These are phyloP conservation scores for Cinara cedri DNA, from an alignment of 2,888 invertebrate genomes.

Conservation along the genomic window DNA sequence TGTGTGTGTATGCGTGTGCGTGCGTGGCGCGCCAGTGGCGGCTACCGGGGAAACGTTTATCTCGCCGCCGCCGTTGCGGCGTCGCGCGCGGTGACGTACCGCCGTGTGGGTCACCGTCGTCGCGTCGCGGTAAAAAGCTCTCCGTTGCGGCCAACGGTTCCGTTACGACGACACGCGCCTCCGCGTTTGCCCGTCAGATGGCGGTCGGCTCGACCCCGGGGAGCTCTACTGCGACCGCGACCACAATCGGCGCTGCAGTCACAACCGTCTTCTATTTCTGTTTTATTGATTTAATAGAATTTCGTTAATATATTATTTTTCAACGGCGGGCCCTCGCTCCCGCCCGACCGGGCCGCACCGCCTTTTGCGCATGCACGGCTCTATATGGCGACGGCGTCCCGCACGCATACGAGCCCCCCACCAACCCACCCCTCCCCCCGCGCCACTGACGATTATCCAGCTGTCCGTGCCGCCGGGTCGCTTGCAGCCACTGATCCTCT, in stretches of 20 bases:
- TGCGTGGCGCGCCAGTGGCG: neutral
- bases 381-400: neutral
- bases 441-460: too few species aligned
- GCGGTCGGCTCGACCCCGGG: neutral
- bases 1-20: too few species aligned
- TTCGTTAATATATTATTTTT: constrained; percentile 55
- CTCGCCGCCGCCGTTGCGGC: neutral
- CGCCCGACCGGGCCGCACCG: neutral
- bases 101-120: neutral
- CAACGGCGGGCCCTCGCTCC: constrained; percentile 15
- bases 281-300: constrained; percentile 55
- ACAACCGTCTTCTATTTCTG: constrained; percentile 49
- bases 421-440: neutral
- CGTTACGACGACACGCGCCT: neutral
- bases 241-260: neutral
- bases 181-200: neutral
- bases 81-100: neutral
- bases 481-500: neutral
- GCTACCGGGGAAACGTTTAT: constrained; percentile 5
- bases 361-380: neutral
- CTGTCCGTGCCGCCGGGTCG: neutral
- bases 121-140: neutral
- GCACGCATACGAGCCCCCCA: neutral
- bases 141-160: neutral
- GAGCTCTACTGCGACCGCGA: too few species aligned